These are phyloP conservation scores for Nematostella vectensis DNA, from an alignment of 92 coral and sea anemone genomes.

Conservation along the genomic window DNA sequence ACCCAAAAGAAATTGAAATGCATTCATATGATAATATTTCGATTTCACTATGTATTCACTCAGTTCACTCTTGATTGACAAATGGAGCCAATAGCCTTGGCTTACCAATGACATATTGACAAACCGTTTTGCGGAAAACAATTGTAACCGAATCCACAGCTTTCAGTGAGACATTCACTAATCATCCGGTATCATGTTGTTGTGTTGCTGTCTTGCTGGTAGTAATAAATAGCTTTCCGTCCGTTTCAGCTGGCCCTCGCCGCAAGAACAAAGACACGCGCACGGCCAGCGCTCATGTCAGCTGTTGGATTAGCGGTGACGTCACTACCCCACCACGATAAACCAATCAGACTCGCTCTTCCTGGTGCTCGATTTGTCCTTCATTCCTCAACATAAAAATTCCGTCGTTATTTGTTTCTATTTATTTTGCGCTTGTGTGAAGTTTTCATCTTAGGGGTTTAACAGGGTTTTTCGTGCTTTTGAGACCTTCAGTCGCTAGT, in stretches of 20 bases:
- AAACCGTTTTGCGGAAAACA: too few relatives aligned
- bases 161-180: background rate
- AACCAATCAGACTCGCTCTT: constrained; percentile 23
- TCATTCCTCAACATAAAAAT: constrained; percentile 72
- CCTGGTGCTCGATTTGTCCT: constrained; percentile 30
- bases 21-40: too few relatives aligned
- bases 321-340: constrained; percentile 21
- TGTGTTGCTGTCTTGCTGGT: background rate
- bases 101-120: too few relatives aligned
- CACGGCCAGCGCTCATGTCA: constrained; percentile 17
- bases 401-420: constrained; percentile 62
- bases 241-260: constrained; percentile 1
- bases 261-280: constrained; percentile 9
- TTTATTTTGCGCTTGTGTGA: constrained; percentile 23
- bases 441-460: too few relatives aligned
- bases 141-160: background rate
- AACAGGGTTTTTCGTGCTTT: too few relatives aligned
- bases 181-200: background rate
- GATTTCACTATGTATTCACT: too few relatives aligned
- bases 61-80: too few relatives aligned
- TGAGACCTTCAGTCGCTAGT: too few relatives aligned
- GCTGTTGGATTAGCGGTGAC: constrained; percentile 20
- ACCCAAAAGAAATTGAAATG: too few relatives aligned
- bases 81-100: too few relatives aligned
- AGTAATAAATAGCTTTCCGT: background rate